Percentiles rank a stretch among this genome's conserved stretches.
Evolutionary conservation across 2,797 vertebrate species (phyloP).

Genomic region (Hydrolagus colliei): DNA sequence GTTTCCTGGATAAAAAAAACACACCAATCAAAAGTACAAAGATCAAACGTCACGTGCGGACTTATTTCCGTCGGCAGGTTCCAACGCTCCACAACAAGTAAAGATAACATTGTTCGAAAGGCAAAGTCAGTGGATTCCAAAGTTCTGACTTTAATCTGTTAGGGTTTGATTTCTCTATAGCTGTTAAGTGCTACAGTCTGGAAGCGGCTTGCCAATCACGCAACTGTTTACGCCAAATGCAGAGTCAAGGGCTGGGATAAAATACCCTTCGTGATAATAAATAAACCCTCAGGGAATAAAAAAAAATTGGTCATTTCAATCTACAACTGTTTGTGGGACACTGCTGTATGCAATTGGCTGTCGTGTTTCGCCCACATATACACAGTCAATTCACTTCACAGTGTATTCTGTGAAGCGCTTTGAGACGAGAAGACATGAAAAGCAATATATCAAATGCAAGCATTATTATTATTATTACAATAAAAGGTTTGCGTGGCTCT

Average conservation of each 20-base stretch:
- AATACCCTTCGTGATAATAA: too few relatives aligned
- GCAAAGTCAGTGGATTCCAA: neutral
- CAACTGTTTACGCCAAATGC: neutral
- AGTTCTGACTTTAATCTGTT: neutral
- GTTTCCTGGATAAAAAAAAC: constrained; percentile 53
- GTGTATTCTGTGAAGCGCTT: too few relatives aligned
- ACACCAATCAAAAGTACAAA: neutral
- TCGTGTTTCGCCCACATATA: too few relatives aligned
- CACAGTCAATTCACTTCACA: too few relatives aligned
- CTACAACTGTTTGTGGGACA: too few relatives aligned
- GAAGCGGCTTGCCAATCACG: neutral
- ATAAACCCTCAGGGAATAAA: neutral
- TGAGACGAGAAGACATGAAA: too few relatives aligned
- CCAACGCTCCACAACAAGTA: neutral
- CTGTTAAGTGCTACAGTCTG: neutral
- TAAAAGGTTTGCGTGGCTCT: neutral
- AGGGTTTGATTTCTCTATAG: neutral
- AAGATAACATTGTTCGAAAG: neutral
- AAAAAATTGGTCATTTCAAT: too few relatives aligned
- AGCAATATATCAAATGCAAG: neutral
- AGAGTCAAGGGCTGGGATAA: too few relatives aligned
- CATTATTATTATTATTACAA: neutral
- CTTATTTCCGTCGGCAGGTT: neutral
- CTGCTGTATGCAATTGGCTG: too few relatives aligned
- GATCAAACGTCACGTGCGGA: neutral